These are phyloP conservation scores for Potamarius usumacintae DNA, from an alignment of 2,113 vertebrate species.

Conservation along the genomic window DNA sequence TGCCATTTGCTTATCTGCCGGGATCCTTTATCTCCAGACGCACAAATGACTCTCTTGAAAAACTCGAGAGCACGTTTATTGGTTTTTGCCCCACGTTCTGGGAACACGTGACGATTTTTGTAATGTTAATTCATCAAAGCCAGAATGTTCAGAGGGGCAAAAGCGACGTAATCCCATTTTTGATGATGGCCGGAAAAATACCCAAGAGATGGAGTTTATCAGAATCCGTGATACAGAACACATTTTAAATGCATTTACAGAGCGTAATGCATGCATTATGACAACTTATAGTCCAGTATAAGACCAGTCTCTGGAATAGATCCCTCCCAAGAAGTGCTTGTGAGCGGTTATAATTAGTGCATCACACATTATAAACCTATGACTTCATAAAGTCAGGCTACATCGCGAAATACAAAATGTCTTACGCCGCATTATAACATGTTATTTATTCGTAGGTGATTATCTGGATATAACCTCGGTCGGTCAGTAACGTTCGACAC, in stretches of 20 bases:
- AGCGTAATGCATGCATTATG: background rate
- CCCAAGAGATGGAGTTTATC: background rate
- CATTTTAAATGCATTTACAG: too few species aligned
- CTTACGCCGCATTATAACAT: background rate
- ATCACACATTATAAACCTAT: background rate
- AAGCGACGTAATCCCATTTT: background rate
- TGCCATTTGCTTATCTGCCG: slow-evolving; percentile 45
- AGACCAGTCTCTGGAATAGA: background rate
- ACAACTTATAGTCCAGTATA: background rate
- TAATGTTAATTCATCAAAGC: background rate
- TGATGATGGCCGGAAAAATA: background rate
- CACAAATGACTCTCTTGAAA: slow-evolving; percentile 31
- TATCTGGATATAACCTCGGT: too few species aligned
- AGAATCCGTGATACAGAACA: background rate
- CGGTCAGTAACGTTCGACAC: background rate
- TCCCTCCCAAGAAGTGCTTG: background rate
- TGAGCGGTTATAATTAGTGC: background rate
- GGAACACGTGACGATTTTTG: background rate
- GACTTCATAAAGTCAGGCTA: background rate
- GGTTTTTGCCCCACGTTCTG: background rate
- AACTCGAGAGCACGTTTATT: slow-evolving; percentile 23
- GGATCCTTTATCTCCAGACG: slow-evolving; percentile 34
- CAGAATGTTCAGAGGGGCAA: background rate
- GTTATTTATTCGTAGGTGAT: background rate
- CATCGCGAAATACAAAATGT: background rate